Evolutionary conservation across 2,888 invertebrate genomes (phyloP).

Genomic region (Metacarcinus magister): DNA sequence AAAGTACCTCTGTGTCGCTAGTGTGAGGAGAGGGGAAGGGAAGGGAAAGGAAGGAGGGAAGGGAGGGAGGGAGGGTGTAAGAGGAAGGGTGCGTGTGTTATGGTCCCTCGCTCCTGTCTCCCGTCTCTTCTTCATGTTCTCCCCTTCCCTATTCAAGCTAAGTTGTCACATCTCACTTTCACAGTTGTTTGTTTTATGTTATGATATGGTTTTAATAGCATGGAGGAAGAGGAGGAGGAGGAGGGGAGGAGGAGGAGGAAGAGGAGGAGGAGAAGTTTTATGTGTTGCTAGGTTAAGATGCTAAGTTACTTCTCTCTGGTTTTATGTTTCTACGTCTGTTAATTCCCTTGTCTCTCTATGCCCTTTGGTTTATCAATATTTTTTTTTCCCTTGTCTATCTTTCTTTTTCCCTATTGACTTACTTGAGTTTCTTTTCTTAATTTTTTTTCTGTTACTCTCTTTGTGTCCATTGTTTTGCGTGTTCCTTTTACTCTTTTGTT

Average conservation of each 20-base stretch:
- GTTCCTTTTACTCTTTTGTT: not conserved
- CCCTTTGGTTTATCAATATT: not conserved
- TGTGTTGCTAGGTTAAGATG: not conserved
- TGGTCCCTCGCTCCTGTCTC: not conserved
- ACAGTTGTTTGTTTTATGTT: not conserved
- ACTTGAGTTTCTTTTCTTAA: not conserved
- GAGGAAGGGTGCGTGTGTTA: not conserved
- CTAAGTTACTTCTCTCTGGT: not conserved
- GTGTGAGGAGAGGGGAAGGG: not conserved
- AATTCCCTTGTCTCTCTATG: not conserved
- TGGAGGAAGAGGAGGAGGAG: not conserved
- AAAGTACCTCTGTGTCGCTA: not conserved
- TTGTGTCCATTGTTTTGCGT: not conserved
- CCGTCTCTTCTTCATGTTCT: not conserved
- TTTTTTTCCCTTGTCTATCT: not conserved
- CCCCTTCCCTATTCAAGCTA: not conserved
- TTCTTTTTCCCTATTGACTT: not conserved
- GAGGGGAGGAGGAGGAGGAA: not conserved
- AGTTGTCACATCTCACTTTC: constrained; percentile 8
- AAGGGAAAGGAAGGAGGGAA: not conserved
- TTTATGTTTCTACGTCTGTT: not conserved
- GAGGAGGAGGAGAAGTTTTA: not conserved
- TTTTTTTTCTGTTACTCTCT: not conserved
- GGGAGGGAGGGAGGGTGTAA: not conserved
- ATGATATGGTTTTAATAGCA: not conserved